Conservation (phyloP, 35 echinoderm and acorn worm species). For the Anneissia japonica region DNA sequence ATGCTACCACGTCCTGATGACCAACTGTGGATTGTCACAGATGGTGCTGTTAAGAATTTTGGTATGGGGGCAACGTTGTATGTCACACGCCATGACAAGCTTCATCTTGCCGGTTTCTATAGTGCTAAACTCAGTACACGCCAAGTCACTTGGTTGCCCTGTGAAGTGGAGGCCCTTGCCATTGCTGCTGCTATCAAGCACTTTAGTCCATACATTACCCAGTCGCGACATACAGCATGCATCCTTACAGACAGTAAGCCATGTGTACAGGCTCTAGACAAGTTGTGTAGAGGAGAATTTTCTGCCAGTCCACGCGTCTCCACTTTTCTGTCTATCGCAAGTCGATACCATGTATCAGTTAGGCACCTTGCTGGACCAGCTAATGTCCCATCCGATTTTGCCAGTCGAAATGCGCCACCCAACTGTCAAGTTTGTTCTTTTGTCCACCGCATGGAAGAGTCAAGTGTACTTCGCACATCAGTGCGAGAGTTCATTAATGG, state of each 20-base stretch:
- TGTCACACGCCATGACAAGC: conserved; percentile 25
- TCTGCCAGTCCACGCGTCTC: conserved; percentile 49
- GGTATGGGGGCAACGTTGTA: conserved; percentile 34
- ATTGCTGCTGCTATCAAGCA: conserved; percentile 41
- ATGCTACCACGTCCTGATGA: conserved; percentile 18
- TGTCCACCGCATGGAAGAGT: not conserved
- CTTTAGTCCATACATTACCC: conserved; percentile 47
- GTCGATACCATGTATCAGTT: conserved; percentile 44
- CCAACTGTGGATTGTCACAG: conserved; percentile 47
- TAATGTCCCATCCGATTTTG: conserved; percentile 65
- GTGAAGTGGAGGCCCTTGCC: conserved; percentile 37
- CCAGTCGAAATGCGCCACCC: conserved; percentile 46
- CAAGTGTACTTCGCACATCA: not conserved
- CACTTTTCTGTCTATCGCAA: conserved; percentile 57
- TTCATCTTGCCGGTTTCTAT: conserved; percentile 13
- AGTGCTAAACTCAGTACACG: conserved; percentile 27
- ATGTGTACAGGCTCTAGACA: conserved; percentile 50
- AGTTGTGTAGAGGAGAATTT: conserved; percentile 44
- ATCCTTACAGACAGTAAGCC: conserved; percentile 58
- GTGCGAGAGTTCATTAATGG: conserved; percentile 19
- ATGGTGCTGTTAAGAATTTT: conserved; percentile 29
- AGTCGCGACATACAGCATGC: conserved; percentile 24
- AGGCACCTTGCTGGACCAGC: conserved; percentile 56
- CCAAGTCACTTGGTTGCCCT: conserved; percentile 36
- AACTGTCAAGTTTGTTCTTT: conserved; percentile 49